These are phyloP conservation scores for Desmodus rotundus DNA, from an alignment of 2,113 vertebrate species.

Conservation along the genomic window DNA sequence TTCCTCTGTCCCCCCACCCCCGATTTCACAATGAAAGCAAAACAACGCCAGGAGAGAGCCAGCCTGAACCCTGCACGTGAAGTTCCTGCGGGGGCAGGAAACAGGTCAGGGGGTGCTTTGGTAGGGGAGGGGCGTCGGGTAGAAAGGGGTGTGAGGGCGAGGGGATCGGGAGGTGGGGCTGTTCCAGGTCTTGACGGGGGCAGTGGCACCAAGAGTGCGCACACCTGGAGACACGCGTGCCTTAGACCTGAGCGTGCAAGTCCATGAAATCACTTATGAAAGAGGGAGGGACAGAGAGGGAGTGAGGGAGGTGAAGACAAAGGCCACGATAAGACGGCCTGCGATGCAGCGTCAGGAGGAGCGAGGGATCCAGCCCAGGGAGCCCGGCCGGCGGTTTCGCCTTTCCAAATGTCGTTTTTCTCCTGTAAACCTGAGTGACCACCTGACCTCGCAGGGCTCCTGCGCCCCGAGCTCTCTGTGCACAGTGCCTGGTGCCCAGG, in stretches of 20 bases:
- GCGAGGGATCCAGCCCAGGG: rapidly evolving
- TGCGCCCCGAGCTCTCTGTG: background rate
- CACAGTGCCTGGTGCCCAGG: background rate
- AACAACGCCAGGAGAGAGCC: background rate
- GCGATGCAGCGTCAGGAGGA: background rate
- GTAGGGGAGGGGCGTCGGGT: rapidly evolving
- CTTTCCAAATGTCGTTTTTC: background rate
- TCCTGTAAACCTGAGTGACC: background rate
- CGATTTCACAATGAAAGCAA: no score
- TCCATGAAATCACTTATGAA: background rate
- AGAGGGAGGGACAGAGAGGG: no score
- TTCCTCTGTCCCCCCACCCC: background rate
- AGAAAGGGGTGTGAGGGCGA: rapidly evolving
- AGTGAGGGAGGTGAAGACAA: no score
- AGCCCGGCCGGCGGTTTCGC: rapidly evolving
- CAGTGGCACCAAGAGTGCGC: background rate
- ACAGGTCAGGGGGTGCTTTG: background rate
- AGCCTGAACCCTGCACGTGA: rapidly evolving
- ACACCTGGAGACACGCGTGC: no score
- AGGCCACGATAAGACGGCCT: rapidly evolving
- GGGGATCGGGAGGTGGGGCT: rapidly evolving
- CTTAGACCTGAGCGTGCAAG: background rate
- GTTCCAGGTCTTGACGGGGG: background rate
- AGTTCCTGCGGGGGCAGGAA: background rate
- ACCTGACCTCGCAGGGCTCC: background rate